These are phyloP conservation scores for Leptonema lineaticorne DNA, from an alignment of 1,140 invertebrate species.

Conservation along the genomic window DNA sequence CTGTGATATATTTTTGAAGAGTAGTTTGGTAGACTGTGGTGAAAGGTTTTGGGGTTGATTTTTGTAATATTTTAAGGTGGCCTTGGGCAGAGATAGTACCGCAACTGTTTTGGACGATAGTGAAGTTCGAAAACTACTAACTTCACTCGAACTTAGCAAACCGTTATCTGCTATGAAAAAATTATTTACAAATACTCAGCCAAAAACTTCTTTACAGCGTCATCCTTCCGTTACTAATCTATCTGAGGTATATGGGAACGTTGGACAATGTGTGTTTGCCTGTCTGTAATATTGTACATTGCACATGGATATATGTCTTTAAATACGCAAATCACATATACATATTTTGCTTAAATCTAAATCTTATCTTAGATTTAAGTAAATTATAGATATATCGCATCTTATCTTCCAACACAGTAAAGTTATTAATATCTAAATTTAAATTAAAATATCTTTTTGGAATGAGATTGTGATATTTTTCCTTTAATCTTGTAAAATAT, in stretches of 20 bases:
- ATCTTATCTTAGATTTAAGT: too few relatives aligned
- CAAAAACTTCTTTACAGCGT: constrained; percentile 31
- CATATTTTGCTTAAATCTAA: too few relatives aligned
- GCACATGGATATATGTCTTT: not conserved
- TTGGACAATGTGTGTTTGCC: constrained; percentile 5
- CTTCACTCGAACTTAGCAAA: constrained; percentile 32
- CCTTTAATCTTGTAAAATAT: too few relatives aligned
- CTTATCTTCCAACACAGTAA: too few relatives aligned
- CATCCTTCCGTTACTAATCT: constrained; percentile 37
- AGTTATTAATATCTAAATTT: too few relatives aligned
- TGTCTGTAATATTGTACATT: not conserved
- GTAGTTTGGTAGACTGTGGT: too few relatives aligned
- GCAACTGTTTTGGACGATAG: constrained; percentile 14
- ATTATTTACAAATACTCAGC: constrained; percentile 25
- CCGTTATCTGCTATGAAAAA: constrained; percentile 33
- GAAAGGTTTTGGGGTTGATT: constrained; percentile 1
- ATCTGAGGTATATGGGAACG: constrained; percentile 34
- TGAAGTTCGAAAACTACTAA: constrained; percentile 20
- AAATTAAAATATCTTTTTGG: too few relatives aligned
- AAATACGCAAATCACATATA: not conserved
- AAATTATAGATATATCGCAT: too few relatives aligned
- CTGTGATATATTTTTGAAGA: too few relatives aligned
- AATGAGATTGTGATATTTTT: too few relatives aligned
- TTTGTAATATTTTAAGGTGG: constrained; percentile 20
- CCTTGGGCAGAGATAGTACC: constrained; percentile 11